Base-by-base conservation (phyloP, 2,888 invertebrate species). In the Rotaria socialis region DNA sequence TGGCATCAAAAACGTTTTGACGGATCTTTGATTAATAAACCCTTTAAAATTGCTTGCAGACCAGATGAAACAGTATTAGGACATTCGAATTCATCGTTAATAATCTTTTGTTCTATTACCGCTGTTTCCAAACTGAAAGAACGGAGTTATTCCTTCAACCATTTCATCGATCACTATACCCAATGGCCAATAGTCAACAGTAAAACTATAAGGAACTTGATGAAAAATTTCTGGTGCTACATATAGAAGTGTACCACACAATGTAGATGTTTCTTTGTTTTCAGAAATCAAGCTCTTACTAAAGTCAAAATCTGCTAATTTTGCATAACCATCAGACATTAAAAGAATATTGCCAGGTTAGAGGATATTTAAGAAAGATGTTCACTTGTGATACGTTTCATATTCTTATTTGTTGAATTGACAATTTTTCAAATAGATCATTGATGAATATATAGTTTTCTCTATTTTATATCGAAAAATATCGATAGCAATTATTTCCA, bases 21-120 rank as follows among this genome's bases (percentile, higher is more conserved):
- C 87, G 96, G 94, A 91, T 96, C 96, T 90, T 97, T 96, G 91
- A 97, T 96, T 91, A 99, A 93, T 88, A 99, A 93, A 75, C 75
- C 75, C 22, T 7, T 24, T 16, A 75, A 35, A 22, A 75, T 27
- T 43, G 43, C 5, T 75, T 24, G 43, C 2, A 43, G 22, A 75
- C 43, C 43, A 75, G 2, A 16, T 8, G 75, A 16, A 2, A 43
- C 24, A 35, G 41, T 43, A 75, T 19, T 43, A 19, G 75, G 43
- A 75, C 8, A 75, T 75, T 43, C 6, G 43, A 75, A 41, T 22
- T 75, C 43, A 43, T 24, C 22, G 43, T 75, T 43, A 35, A 75
- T 41, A 1, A 75, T 43, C 43, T 75, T 16, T 22, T 22, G 2
- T 75, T 24, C 19, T 22, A 75, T 43, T 8, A 24, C 24, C 2